Evolutionary conservation across 2,797 vertebrate genomes (phyloP), one percentile per base, ranked within the genome.

Genomic region (Carapus acus): DNA sequence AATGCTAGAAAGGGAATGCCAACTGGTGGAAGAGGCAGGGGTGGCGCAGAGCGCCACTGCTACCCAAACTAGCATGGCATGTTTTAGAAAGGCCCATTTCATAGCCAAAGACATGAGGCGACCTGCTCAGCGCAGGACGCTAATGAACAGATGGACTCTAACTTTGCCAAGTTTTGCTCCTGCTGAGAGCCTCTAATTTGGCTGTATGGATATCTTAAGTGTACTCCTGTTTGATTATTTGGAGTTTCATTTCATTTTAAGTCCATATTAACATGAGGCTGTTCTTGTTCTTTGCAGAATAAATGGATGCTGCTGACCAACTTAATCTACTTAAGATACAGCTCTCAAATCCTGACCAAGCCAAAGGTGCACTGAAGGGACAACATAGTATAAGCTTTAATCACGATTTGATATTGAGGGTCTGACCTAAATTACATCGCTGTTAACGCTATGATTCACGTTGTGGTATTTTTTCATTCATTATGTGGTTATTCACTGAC

Each of bases 31-130:
- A 7, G 33, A 58, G 3, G 8, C 41, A 62, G 54, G 49, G 36
- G 44, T 65, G 67, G n/a, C n/a, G 53, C 17, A 41, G 48, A 71
- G 43, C 60, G 42, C 39, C 33, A 58, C 44, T 44, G 47, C 63
- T 57, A 54, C 34, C 13, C 61, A 65, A 66, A 65, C 69, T 62
- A 54, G 47, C 72, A 70, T 70, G 73, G 74, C 67, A 67, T 82
- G 68, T 81, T 85, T 86, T 83, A 86, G 86, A 84, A 80, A 83
- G 65, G 73, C 54, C 68, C 58, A 49, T 65, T 62, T 81, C 75
- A 67, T 43, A 73, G 63, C 69, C 58, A 63, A 54, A 74, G 67
- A 54, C 74, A 68, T 80, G 80, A 85, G 73, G 87, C 81, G 81
- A 56, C 64, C 54, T 19, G 62, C 67, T 76, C 37, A 47, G 54